Evolutionary conservation across 1,140 invertebrate genomes (phyloP).

Genomic region (Monochamus saltuarius): DNA sequence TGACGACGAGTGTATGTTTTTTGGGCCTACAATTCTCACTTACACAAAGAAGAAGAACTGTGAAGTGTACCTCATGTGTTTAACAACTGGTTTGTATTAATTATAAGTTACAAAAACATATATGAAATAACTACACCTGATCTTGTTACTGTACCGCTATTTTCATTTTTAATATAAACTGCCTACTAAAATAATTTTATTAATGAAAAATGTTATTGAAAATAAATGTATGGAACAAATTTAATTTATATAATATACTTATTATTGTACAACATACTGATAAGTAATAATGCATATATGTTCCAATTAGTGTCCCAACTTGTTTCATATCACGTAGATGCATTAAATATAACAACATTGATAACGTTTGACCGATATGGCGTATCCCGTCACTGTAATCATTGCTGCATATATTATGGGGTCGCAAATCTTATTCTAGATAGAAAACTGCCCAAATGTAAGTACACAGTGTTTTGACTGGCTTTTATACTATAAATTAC

Average conservation of each 20-base stretch:
- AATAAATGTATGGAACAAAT: too few species aligned
- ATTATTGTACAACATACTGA: too few species aligned
- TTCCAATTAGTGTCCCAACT: conserved; percentile 65
- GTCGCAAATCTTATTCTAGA: conserved; percentile 74
- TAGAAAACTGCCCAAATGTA: conserved; percentile 70
- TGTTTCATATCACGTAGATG: conserved; percentile 71
- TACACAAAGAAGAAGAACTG: conserved; percentile 62
- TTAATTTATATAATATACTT: too few species aligned
- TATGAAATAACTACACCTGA: background rate
- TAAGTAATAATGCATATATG: background rate
- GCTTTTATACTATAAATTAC: background rate
- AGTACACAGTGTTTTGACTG: conserved; percentile 24
- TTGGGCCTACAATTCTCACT: conserved; percentile 84
- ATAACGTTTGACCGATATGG: conserved; percentile 92
- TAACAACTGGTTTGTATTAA: conserved; percentile 71
- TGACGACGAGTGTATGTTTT: conserved; percentile 98
- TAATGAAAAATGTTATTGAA: too few species aligned
- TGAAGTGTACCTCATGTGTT: conserved; percentile 79
- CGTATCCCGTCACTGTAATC: conserved; percentile 87
- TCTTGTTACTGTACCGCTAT: conserved; percentile 8
- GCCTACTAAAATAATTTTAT: too few species aligned
- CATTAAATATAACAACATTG: conserved; percentile 76
- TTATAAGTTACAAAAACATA: background rate
- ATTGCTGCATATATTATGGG: conserved; percentile 79
- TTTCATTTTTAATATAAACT: too few species aligned